Evolutionary conservation across 1,140 invertebrate genomes (phyloP), one percentile per base, ranked within the genome.

Genomic region (Pseudoatta argentina): DNA sequence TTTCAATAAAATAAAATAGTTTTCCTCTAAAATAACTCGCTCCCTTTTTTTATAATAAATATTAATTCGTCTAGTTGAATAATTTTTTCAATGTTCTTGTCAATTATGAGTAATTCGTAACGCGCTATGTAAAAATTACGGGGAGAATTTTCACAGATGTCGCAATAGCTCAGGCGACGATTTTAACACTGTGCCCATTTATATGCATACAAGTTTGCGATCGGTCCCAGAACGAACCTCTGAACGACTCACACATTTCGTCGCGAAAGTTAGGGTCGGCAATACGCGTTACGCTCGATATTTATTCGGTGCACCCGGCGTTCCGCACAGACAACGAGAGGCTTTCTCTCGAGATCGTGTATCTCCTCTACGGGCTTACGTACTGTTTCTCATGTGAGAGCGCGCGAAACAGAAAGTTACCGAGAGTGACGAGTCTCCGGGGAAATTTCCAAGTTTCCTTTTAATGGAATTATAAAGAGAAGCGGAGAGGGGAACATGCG

Each of bases 391-490:
- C 57, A 76, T 75, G 64, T 64, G 87, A 79, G 57, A 90, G 79
- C 59, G 83, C 85, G 69, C 87, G 89, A 91, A 91, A 91, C 90
- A 87, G 90, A 91, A 91, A 91, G 90, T 91, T 91, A 75, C 90
- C 85, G 85, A 86, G 90, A 91, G 90, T 91, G 91, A 92, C 90
- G 91, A 92, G 91, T 91, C 91, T 73, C 87, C 48, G 27, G 91
- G 91, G 90, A 91, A 91, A 91, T 91, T 88, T 91, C 87, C 86
- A 89, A 91, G 91, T 91, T 91, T 91, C 87, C 88, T 91, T 88
- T 91, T 91, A 91, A 91, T 91, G 90, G 90, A 91, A 91, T 91
- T 91, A 90, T 90, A 91, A 91, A 91, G 91, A 91, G 91, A 61
- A 91, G 76, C 57, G 64, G 75, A 67, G 69, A 73, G 53, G 10